Base-by-base conservation (phyloP, 2,113 vertebrate species). In the Lontra canadensis region DNA sequence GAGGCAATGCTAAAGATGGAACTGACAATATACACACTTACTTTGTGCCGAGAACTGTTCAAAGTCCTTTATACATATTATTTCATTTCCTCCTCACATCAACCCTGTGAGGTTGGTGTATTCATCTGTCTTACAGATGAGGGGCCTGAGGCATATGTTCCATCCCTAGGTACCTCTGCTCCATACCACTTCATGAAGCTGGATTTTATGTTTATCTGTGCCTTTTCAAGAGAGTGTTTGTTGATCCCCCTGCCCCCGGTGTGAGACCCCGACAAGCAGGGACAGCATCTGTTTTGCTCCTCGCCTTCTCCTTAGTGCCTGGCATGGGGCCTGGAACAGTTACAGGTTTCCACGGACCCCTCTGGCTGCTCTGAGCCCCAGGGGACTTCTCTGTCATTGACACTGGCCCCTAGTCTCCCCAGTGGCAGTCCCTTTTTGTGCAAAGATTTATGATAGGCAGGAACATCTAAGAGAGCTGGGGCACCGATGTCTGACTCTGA, bases 321-420 rank as follows among this genome's bases (percentile, higher is more conserved):
- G 10, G 55, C 20, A 3, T 26, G 61, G 85, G 57, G 42, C 12
- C 81, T 49, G 57, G n/a, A 39, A 9, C 39, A 61, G 31, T 69
- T 80, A 4, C 29, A 44, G 26, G 74, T 49, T 52, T 61, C 59
- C 21, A 15, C 0, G 9, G 65, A 36, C 17, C 21, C 18, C 17
- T 61, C 47, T 57, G 55, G 90, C 86, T 26, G 31, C 65, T 63
- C 44, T 88, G 78, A 49, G 57, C 76, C 23, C 9, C 4, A 9
- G 36, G 47, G 44, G 20, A 18, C 79, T 83, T 73, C 63, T 69
- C 55, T 47, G 67, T 78, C 76, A 59, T 4, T 42, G 84, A 25
- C 5, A 8, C n/a, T 0, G 13, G 21, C 6, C 18, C 59, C 13
- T 7, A 31, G 29, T 1, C 57, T 57, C 13, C 20, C 18, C 34